Evolutionary conservation across 2,797 vertebrate genomes (phyloP).

Genomic region (Myioborus miniatus): DNA sequence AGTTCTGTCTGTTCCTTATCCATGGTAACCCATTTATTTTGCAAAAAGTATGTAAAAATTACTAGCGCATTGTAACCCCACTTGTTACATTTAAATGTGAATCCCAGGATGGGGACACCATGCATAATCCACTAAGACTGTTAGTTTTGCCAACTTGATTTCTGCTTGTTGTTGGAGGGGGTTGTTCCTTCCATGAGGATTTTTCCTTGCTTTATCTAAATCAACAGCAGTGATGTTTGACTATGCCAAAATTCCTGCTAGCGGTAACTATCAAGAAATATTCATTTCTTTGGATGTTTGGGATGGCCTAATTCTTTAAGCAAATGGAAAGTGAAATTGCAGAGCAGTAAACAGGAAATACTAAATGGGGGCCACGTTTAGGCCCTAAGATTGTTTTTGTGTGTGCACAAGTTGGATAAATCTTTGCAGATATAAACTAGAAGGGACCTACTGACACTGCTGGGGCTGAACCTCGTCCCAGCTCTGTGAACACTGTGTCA

Average conservation of each 20-base stretch:
- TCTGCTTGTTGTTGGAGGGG: neutral
- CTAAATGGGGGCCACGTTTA: neutral
- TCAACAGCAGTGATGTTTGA: neutral
- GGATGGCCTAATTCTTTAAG: neutral
- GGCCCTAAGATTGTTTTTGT: neutral
- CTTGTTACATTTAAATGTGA: neutral
- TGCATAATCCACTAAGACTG: neutral
- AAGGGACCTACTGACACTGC: neutral
- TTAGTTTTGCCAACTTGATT: neutral
- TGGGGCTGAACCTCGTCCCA: neutral
- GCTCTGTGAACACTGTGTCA: neutral
- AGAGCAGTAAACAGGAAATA: neutral
- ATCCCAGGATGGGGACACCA: neutral
- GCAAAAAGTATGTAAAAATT: neutral
- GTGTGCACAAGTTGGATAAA: neutral
- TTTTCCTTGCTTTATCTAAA: neutral
- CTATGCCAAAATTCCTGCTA: neutral
- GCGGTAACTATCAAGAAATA: neutral
- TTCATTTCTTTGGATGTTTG: neutral
- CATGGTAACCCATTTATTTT: neutral
- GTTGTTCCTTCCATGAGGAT: neutral
- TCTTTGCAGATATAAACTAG: neutral
- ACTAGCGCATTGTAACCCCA: neutral
- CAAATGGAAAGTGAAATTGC: neutral
- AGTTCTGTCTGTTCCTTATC: neutral